These are phyloP conservation scores for Lichenostomus cassidix DNA, from an alignment of 2,113 vertebrate genomes.

Conservation along the genomic window DNA sequence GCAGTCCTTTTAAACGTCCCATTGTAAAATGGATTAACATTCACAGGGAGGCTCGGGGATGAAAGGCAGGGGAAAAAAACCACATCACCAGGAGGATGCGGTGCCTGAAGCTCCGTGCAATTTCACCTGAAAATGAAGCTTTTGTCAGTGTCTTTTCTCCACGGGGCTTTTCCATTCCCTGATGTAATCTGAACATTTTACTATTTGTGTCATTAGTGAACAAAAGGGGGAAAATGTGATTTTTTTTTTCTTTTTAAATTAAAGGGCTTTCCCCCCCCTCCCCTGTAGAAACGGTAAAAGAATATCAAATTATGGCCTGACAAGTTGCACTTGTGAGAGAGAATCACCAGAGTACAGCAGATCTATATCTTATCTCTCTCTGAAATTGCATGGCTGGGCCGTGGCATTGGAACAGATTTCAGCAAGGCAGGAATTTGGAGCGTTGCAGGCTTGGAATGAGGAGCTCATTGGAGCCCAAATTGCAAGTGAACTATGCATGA, in stretches of 20 bases:
- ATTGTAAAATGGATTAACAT: slow-evolving; percentile 53
- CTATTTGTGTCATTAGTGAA: slow-evolving; percentile 62
- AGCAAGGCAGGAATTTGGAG: not conserved
- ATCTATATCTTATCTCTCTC: slow-evolving; percentile 67
- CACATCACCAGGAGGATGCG: not conserved
- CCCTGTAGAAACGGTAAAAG: slow-evolving; percentile 24
- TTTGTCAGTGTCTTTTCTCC: slow-evolving; percentile 41
- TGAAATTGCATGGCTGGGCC: slow-evolving; percentile 51
- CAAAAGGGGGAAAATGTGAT: slow-evolving; percentile 43
- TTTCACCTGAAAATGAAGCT: slow-evolving; percentile 57
- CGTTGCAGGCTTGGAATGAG: not conserved
- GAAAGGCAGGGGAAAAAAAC: not conserved
- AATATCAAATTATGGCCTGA: slow-evolving; percentile 65
- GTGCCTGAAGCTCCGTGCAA: not conserved
- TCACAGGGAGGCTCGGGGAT: not conserved
- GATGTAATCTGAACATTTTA: slow-evolving; percentile 59
- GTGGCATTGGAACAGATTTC: not conserved
- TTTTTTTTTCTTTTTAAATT: slow-evolving; percentile 25
- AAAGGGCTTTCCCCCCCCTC: not conserved
- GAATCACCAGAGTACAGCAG: slow-evolving; percentile 57
- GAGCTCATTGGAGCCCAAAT: slow-evolving; percentile 24
- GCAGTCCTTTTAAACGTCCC: slow-evolving; percentile 17
- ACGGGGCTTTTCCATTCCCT: slow-evolving; percentile 30
- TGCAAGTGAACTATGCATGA: slow-evolving; percentile 7
- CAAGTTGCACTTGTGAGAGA: slow-evolving; percentile 46